These are phyloP conservation scores for Myiotriccus ornatus DNA, from an alignment of 2,797 vertebrate genomes.

Conservation along the genomic window DNA sequence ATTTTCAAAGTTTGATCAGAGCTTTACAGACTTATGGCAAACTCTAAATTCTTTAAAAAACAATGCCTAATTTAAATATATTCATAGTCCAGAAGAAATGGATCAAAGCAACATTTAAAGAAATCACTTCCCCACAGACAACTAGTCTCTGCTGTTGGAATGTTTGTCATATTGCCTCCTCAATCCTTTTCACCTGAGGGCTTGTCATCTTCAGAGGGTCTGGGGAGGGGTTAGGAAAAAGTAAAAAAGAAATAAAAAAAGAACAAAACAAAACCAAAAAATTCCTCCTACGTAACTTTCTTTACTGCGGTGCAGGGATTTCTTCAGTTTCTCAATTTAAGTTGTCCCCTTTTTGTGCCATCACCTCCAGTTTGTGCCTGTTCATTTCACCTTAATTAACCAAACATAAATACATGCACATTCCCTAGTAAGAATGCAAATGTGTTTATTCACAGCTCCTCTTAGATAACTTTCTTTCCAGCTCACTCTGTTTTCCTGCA, in stretches of 20 bases:
- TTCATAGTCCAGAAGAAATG: not conserved
- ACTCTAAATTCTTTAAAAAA: not conserved
- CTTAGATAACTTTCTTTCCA: not conserved
- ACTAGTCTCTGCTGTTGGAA: not conserved
- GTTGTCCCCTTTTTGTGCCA: not conserved
- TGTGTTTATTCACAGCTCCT: not conserved
- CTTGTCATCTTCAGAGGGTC: not conserved
- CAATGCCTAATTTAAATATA: not conserved
- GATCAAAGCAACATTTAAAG: not conserved
- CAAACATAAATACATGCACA: not conserved
- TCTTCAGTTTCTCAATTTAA: not conserved
- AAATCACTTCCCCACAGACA: not conserved
- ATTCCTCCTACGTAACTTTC: not conserved
- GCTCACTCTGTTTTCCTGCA: not conserved
- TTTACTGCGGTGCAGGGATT: not conserved
- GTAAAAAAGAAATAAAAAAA: not conserved
- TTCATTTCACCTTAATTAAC: conserved; percentile 1
- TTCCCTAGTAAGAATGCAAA: not conserved
- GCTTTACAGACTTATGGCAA: not conserved
- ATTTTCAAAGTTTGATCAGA: not conserved
- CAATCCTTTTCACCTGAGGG: not conserved
- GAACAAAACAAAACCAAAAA: not conserved
- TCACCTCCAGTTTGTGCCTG: not conserved
- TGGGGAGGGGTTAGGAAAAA: not conserved
- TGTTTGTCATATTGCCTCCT: not conserved